phyloP scores from a whole-genome alignment of 2,113 vertebrate genomes.

The Neofelis nebulosa region DNA sequence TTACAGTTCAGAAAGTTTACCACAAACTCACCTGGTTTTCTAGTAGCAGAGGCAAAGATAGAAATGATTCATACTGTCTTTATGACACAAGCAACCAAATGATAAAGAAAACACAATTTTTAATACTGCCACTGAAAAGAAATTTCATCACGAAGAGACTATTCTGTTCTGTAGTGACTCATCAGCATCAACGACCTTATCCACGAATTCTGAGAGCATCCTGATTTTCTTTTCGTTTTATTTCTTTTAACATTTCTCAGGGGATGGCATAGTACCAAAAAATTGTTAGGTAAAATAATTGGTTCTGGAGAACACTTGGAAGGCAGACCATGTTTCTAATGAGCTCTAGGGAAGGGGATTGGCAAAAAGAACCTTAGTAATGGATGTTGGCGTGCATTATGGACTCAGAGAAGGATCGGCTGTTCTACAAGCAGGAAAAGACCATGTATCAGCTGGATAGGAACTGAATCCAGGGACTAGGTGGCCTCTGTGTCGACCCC shows the following conservation, averaged over 20 bases:
- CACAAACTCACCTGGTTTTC: constrained; percentile 43
- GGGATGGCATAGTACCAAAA: constrained; percentile 33
- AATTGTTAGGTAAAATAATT: constrained; percentile 48
- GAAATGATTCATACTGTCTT: constrained; percentile 55
- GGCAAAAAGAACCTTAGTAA: not conserved
- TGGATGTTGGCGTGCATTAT: not conserved
- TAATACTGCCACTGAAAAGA: not conserved
- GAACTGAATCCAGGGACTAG: not conserved
- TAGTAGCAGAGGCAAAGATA: not conserved
- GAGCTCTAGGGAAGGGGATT: not conserved
- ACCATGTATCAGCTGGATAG: not conserved
- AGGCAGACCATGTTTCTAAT: constrained; percentile 15
- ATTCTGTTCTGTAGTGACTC: not conserved
- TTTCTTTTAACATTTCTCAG: constrained; percentile 39
- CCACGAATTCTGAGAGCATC: not conserved
- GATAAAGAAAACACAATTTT: not conserved
- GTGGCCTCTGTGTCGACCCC: not conserved
- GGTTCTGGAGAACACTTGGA: constrained; percentile 36
- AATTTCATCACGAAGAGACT: not conserved
- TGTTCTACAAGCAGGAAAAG: not conserved
- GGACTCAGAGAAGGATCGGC: not conserved
- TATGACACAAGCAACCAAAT: constrained; percentile 23
- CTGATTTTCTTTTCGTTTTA: not conserved
- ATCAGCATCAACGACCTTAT: not conserved
- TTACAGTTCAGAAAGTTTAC: constrained; percentile 46